A percentile compares a stretch with the other conserved stretches of the same genome.
These are phyloP conservation scores for Oligia strigilis DNA, from an alignment of 2,888 invertebrate species.

Conservation along the genomic window DNA sequence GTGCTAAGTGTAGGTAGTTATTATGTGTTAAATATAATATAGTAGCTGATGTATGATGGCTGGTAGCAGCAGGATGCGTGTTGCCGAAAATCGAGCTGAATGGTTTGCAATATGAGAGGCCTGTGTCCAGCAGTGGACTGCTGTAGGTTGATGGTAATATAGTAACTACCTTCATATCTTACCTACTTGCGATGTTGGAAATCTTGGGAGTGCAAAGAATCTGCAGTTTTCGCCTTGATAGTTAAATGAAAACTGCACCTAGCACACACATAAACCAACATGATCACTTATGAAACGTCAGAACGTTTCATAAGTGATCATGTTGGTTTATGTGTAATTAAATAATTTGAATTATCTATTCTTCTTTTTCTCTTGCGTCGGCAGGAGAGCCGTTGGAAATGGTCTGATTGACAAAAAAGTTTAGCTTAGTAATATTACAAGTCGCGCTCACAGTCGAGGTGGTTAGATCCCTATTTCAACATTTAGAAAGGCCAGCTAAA, in stretches of 20 bases:
- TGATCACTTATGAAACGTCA: no score
- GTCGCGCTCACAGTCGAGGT: no score
- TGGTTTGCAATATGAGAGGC: neutral
- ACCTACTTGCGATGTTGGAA: neutral
- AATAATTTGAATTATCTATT: no score
- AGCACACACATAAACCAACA: no score
- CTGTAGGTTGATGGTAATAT: neutral
- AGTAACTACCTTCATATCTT: neutral
- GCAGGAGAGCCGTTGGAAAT: neutral
- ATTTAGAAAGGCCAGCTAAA: neutral
- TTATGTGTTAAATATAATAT: slow-evolving; percentile 13
- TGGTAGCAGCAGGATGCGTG: neutral
- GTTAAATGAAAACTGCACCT: neutral
- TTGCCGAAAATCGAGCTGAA: neutral
- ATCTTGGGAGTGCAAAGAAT: neutral
- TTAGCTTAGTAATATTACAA: neutral
- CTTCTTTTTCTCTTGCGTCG: neutral
- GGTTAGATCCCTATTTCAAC: no score
- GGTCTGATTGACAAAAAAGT: neutral
- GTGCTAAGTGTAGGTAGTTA: slow-evolving; percentile 15
- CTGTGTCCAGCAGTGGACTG: neutral
- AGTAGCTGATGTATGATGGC: neutral
- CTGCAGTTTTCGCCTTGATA: no score
- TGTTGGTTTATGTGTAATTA: neutral
- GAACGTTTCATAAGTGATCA: neutral